Evolutionary conservation across 2,888 invertebrate genomes (phyloP), one percentile per base, ranked within the genome.

Genomic region (Tenthredo scrophulariae): DNA sequence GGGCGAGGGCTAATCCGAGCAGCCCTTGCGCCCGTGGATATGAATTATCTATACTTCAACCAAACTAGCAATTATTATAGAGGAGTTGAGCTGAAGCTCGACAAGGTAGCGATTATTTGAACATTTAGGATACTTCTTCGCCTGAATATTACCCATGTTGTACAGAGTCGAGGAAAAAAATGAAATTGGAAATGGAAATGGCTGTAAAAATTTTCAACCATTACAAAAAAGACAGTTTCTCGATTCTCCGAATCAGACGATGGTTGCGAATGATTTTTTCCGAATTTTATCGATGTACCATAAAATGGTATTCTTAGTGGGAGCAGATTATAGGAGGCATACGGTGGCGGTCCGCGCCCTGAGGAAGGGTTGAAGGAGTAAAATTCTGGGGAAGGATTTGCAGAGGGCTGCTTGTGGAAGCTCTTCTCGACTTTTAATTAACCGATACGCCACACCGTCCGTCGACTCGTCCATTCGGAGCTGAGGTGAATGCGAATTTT

Each of bases 341-440:
- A 67, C 67, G 43, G 67, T 46, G 82, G 65, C n/a, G 33, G 58
- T 58, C 40, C 54, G 33, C 72, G 46, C 46, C 67, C 67, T 46
- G 82, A 43, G 26, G 67, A 83, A 83, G 82, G 82, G 82, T 83
- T 83, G 82, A 83, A 83, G 82, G 67, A 83, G 82, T 67, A 83
- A 83, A 83, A 83, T 83, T 83, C 67, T 83, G 67, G 82, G 82
- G 67, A 46, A 83, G 67, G 82, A 83, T 83, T 83, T 46, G 82
- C 67, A 37, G 46, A 65, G 67, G 82, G 67, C 26, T 65, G 82
- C 10, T 40, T 67, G 82, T 83, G 46, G 82, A 67, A 67, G 82
- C 82, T 83, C 82, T 83, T 83, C 82, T 83, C 82, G 82, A 83
- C 82, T 83, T 83, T 83, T 67, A 83, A 83, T 83, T 83, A 83